Evolutionary conservation across 2,888 invertebrate species (phyloP).

Genomic region (Acrocera orbiculus): DNA sequence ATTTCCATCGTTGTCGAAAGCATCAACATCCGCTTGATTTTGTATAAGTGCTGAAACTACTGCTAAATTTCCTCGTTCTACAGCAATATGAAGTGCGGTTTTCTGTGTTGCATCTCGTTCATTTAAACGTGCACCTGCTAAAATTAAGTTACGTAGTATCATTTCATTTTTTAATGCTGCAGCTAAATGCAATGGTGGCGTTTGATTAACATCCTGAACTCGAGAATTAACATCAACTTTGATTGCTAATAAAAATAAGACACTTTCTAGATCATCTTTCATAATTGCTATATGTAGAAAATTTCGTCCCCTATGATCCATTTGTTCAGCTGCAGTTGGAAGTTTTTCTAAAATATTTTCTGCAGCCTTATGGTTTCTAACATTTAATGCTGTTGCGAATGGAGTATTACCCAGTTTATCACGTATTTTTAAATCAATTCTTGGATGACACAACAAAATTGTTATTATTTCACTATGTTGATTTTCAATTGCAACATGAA

Average conservation of each 20-base stretch:
- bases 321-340: slow-evolving; percentile 91
- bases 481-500: slow-evolving; percentile 86
- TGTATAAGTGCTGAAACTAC: slow-evolving; percentile 57
- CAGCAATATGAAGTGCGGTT: slow-evolving; percentile 75
- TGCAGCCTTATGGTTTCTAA: slow-evolving; percentile 82
- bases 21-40: slow-evolving; percentile 62
- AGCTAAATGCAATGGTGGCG: slow-evolving; percentile 81
- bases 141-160: slow-evolving; percentile 55
- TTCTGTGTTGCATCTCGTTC: slow-evolving; percentile 61
- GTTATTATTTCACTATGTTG: slow-evolving; percentile 75
- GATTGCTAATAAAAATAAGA: slow-evolving; percentile 80
- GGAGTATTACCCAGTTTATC: slow-evolving; percentile 77
- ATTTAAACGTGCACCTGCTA: slow-evolving; percentile 77
- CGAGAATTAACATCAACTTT: slow-evolving; percentile 85
- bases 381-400: slow-evolving; percentile 77
- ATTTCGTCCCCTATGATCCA: slow-evolving; percentile 81
- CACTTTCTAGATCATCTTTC: slow-evolving; percentile 83
- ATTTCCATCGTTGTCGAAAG: slow-evolving; percentile 59
- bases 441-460: slow-evolving; percentile 69
- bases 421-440: slow-evolving; percentile 61
- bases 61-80: slow-evolving; percentile 54
- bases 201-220: slow-evolving; percentile 69
- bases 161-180: slow-evolving; percentile 68
- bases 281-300: slow-evolving; percentile 89
- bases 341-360: slow-evolving; percentile 76